Base-by-base conservation (phyloP, 2,888 invertebrate species). In the Cerceris rybyensis region DNA sequence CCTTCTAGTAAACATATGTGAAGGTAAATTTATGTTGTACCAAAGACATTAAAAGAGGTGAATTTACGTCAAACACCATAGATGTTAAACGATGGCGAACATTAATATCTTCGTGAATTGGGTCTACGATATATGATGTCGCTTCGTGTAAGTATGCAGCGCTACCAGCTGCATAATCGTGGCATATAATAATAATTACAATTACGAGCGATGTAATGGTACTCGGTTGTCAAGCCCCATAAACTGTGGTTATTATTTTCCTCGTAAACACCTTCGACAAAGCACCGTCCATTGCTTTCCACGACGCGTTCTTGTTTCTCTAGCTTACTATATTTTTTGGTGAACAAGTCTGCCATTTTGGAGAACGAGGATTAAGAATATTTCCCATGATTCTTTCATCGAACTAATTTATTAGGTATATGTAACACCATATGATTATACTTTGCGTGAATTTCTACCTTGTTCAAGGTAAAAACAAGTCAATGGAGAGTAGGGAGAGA, bases 241-340 rank as follows among this genome's bases (percentile, higher is more conserved):
- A 90, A 90, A 91, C 71, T 79, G 69, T 67, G 83, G 72, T 86
- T 86, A 86, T 90, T 89, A 88, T 88, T 88, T 88, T 81, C 75
- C 87, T 86, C 89, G 81, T 91, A 88, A 89, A 88, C 88, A 89
- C 87, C 86, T 88, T 50, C 50, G 6, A 7, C 11, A 14, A 16
- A 11, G 13, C 57, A 58, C 39, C 67, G 28, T 13, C 28, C 65
- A 43, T 46, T 55, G 43, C 9, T 49, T 58, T 28, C 13, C 55
- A n/a, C 11, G 2, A 50, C 8, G 17, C 17, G 13, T 64, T 41
- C 42, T 6, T 16, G 39, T 6, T 58, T n/a, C 13, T 46, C 43
- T 60, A 9, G 60, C 46, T 17, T 9, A 17, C 60, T 42, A 49
- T 50, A 0, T 13, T 28, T 66, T 55, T 28, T 28, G 28, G 28